These are phyloP conservation scores for Hedya salicella DNA, from an alignment of 2,888 invertebrate genomes.

Conservation along the genomic window DNA sequence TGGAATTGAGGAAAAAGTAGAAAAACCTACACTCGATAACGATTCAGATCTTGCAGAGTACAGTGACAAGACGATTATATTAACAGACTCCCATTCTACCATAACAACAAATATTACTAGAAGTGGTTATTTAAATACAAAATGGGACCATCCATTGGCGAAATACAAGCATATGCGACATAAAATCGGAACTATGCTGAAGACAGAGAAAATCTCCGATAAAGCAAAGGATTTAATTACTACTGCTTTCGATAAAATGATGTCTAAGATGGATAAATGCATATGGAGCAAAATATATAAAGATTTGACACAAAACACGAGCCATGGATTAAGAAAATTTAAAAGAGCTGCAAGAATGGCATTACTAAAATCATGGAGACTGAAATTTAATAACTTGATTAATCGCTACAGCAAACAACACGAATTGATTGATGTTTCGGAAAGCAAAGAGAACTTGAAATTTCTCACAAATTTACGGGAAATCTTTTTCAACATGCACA, in stretches of 20 bases:
- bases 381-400: constrained; percentile 28
- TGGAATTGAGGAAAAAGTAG: constrained; percentile 56
- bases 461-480: constrained; percentile 33
- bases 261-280: constrained; percentile 61
- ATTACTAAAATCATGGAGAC: constrained; percentile 16
- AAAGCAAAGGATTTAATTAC: constrained; percentile 59
- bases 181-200: constrained; percentile 57
- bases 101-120: constrained; percentile 4
- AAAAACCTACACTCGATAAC: constrained; percentile 52
- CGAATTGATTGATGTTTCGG: not conserved
- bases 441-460: constrained; percentile 18
- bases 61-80: constrained; percentile 21
- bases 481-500: constrained; percentile 40
- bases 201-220: constrained; percentile 58
- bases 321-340: not conserved
- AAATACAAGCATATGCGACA: constrained; percentile 63
- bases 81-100: not conserved
- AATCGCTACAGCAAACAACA: constrained; percentile 2
- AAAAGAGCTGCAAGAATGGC: not conserved
- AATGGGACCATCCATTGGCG: constrained; percentile 50
- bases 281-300: constrained; percentile 50
- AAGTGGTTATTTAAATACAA: constrained; percentile 1
- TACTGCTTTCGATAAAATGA: constrained; percentile 63
- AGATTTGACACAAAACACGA: not conserved
- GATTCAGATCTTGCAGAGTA: not conserved